phyloP scores from a whole-genome alignment of 2,797 vertebrate species.

The Pseudochromis fuscus region DNA sequence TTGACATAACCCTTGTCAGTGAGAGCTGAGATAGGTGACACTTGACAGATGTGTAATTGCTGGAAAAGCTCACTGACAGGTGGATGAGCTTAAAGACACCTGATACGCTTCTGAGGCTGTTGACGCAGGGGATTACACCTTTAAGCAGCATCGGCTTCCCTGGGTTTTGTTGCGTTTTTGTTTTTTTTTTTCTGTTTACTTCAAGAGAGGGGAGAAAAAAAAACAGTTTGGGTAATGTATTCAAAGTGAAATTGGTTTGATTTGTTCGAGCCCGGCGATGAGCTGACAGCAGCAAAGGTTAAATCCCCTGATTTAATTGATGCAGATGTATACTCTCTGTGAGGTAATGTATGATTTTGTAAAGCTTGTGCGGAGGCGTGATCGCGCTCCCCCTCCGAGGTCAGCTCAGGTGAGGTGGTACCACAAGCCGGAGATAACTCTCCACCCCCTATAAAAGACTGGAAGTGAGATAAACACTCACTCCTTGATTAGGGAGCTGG shows the following conservation, averaged over 20 bases:
- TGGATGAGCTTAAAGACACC: constrained; percentile 85
- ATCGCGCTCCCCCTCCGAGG: constrained; percentile 73
- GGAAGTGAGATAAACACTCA: constrained; percentile 78
- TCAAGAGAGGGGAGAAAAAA: constrained; percentile 4
- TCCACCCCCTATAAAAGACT: constrained; percentile 72
- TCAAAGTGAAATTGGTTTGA: constrained; percentile 63
- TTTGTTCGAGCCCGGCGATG: constrained; percentile 53
- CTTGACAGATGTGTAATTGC: constrained; percentile 89
- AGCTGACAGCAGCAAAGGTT: constrained; percentile 56
- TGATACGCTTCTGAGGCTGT: constrained; percentile 81
- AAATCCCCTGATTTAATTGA: constrained; percentile 51
- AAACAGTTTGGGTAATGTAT: constrained; percentile 39
- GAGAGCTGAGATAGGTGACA: constrained; percentile 84
- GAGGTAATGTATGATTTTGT: constrained; percentile 50
- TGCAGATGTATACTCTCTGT: constrained; percentile 41
- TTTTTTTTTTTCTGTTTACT: constrained; percentile 16
- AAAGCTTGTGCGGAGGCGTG: constrained; percentile 42
- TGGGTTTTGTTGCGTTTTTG: constrained; percentile 54
- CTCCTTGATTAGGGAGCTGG: constrained; percentile 69
- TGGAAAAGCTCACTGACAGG: constrained; percentile 83
- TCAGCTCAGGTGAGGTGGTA: constrained; percentile 75
- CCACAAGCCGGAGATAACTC: constrained; percentile 69
- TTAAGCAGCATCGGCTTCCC: constrained; percentile 70
- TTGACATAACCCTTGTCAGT: constrained; percentile 86
- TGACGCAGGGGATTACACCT: constrained; percentile 76